These are phyloP conservation scores for Tetragonula clypearis DNA, from an alignment of 1,140 invertebrate species.

Conservation along the genomic window DNA sequence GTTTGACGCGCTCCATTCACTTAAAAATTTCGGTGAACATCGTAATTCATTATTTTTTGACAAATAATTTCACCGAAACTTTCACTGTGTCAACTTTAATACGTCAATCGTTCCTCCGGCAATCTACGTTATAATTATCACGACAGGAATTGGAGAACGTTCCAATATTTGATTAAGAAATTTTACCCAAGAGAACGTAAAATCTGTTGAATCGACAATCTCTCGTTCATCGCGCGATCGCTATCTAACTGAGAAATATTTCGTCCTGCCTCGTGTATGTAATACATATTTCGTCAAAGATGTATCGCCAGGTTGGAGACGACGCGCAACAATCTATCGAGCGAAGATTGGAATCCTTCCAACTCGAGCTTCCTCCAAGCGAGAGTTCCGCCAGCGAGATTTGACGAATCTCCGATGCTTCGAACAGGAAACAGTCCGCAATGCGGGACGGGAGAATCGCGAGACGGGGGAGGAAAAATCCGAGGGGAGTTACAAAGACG, in stretches of 20 bases:
- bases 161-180: background rate
- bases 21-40: too few relatives aligned
- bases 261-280: too few relatives aligned
- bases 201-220: background rate
- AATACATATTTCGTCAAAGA: too few relatives aligned
- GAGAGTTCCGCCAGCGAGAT: constrained; percentile 40
- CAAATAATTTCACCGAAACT: too few relatives aligned
- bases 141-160: background rate
- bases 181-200: background rate
- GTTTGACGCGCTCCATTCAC: too few relatives aligned
- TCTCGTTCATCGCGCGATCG: too few relatives aligned
- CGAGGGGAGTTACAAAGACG: constrained; percentile 15
- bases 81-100: background rate
- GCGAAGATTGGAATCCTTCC: constrained; percentile 66
- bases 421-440: constrained; percentile 65
- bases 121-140: background rate
- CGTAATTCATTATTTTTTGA: too few relatives aligned
- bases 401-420: constrained; percentile 72
- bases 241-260: too few relatives aligned
- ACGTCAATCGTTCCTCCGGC: background rate
- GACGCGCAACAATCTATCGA: constrained; percentile 49
- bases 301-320: constrained; percentile 2
- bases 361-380: constrained; percentile 62
- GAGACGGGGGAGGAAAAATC: background rate
- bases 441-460: constrained; percentile 37